Evolutionary conservation across 2,113 vertebrate species (phyloP), one percentile per base, ranked within the genome.

Genomic region (Butastur rufipennis): DNA sequence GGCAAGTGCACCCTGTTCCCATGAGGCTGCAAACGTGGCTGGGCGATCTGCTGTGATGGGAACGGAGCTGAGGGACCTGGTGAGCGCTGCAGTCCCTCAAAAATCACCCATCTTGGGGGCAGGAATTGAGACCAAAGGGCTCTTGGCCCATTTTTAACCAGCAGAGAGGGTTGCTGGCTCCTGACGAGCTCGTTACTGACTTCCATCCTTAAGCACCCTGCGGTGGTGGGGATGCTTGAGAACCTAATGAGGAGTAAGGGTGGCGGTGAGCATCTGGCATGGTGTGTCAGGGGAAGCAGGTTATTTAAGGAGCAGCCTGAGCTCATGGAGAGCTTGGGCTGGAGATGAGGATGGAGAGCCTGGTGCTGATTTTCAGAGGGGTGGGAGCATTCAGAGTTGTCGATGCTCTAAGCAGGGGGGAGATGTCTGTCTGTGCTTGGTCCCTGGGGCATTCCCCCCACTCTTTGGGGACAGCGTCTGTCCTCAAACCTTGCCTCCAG

Each of bases 101-200:
- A 40, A n/a, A 14, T 1, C 1, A 1, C 31, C 43, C 2, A 0
- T 52, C 9, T 52, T 6, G 2, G 36, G 47, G 34, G 8, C 4
- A 6, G 52, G 23, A 11, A 26, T 11, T 1, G 26, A 38, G 53
- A 21, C 5, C 4, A 16, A 36, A 45, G 27, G 48, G 6, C 9
- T 66, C 20, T 15, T 8, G 11, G 19, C 13, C 23, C 1, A 0
- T 31, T 79, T 88, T 19, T 38, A 50, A 12, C 8, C 14, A 16
- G 27, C 36, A 2, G 23, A 4, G 31, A 26, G 38, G 48, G 8
- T 12, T 34, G 22, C 16, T 1, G 13, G 74, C 13, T 73, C 66
- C 58, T 26, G 16, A 26, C 0, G 31, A 40, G 73, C 63, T 88
- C 6, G 0, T 36, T 16, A 16, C 2, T 4, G 58, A 10, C 3